Evolutionary conservation across 2,888 invertebrate species (phyloP), one percentile per base, ranked within the genome.

Genomic region (Drosophila fulvimacula): DNA sequence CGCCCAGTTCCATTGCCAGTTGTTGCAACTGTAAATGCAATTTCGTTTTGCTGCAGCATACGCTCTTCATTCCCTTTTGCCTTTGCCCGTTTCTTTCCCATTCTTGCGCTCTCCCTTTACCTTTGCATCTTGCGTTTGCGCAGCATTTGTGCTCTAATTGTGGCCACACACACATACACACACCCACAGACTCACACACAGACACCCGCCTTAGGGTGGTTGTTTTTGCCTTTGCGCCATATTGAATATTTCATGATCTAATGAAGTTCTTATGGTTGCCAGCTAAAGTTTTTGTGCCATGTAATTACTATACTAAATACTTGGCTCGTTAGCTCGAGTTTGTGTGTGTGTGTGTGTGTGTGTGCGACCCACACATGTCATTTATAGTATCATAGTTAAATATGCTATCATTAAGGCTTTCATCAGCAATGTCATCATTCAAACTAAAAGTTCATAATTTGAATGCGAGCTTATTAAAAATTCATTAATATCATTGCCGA

Each of bases 221-320:
- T 65, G 82, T 56, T 76, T 74, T 65, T 60, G 49, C 53, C 67
- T 60, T 51, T 49, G 61, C 83, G 90, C 89, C 89, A 90, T 90
- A 73, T 90, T 90, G 90, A 90, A 89, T 90, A 85, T 89, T 86
- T 89, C 69, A 88, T 89, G 83, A 89, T 73, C 71, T 82, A 89
- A 89, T 88, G 76, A 89, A 85, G 83, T 84, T 84, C 81, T 84
- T 82, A 71, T 71, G 88, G 75, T 75, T 69, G 53, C 63, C 57
- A 65, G 44, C 53, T 60, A 42, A 69, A 81, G 76, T 56, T 72
- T 71, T 72, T 72, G 67, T 72, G 51, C 38, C 69, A 15, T 52
- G 44, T 82, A 76, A 81, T 72, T 79, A 69, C 69, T 73, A 61
- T 68, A 46, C 62, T 56, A 73, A 71, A 65, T 55, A 52, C 59